Conservation (phyloP, 2,888 invertebrate genomes). For the Troilus luridus region DNA sequence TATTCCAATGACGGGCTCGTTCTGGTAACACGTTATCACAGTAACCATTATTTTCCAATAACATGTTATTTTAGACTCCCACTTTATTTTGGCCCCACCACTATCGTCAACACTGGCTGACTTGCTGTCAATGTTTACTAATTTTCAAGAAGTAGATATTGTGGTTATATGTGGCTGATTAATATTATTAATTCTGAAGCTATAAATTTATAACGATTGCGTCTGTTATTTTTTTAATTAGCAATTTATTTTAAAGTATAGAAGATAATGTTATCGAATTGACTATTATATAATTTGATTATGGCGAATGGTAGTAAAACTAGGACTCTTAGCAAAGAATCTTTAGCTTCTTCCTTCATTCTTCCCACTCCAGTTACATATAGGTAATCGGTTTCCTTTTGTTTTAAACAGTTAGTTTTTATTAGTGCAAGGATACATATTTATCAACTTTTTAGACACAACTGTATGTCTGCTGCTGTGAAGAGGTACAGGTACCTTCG, state of each 20-base stretch:
- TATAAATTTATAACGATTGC: not conserved
- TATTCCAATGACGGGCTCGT: no score
- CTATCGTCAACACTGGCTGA: not conserved
- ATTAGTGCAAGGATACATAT: not conserved
- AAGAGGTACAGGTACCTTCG: conserved; percentile 91
- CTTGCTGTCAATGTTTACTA: conserved; percentile 44
- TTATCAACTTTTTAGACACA: conserved; percentile 72
- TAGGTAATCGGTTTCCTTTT: conserved; percentile 62
- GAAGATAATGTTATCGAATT: not conserved
- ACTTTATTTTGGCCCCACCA: no score
- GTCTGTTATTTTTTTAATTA: not conserved
- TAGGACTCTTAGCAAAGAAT: conserved; percentile 63
- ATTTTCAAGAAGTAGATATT: not conserved
- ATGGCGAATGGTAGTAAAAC: conserved; percentile 57
- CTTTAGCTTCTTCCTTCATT: conserved; percentile 64
- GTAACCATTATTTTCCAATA: no score
- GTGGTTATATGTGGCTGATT: not conserved
- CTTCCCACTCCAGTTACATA: conserved; percentile 66
- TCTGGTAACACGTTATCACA: no score
- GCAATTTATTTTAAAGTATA: not conserved
- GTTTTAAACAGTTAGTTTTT: not conserved
- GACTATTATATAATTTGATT: not conserved
- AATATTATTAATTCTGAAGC: not conserved
- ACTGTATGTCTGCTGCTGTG: conserved; percentile 86
- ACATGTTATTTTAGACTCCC: no score